Evolutionary conservation across 1,140 invertebrate genomes (phyloP), one percentile per base, ranked within the genome.

Genomic region (Drosophila melanica): DNA sequence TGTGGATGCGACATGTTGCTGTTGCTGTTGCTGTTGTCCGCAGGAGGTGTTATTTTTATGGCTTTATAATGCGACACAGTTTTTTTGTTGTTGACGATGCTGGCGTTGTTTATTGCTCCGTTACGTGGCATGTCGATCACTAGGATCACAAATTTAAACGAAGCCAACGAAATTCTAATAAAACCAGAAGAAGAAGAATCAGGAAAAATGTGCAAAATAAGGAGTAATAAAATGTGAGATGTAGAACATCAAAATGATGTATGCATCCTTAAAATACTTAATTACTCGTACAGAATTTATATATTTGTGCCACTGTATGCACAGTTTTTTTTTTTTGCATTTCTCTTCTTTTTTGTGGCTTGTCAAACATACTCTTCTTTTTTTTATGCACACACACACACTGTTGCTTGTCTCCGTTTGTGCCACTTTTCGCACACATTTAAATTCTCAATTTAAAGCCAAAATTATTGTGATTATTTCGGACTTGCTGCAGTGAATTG

Each of bases 381-480:
- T 55, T 41, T 23, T 12, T 30, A 6, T 54, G 9, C 14, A n/a
- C 20, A 47, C 20, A 47, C 12, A 47, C 54, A 41, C 27, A 41
- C 14, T 55, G 54, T 68, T 60, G 35, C 57, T 63, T 70, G 51
- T 80, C 85, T 84, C 77, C 81, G 68, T 70, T 80, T 84, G 81
- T 73, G 58, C 73, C 63, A 81, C 77, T 66, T 80, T 67, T 70
- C 16, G 16, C 16, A n/a, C 18, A 45, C 60, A 66, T 44, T 59
- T 68, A 42, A 30, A 55, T 62, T 68, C 75, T 82, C 71, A 71
- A 79, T 55, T 86, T 81, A 81, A 81, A 71, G 68, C 78, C 55
- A 66, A 86, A 81, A 86, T 86, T 79, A 81, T 86, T 86, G 81
- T 86, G 70, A 86, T 86, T 86, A 81, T 81, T 70, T 72, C 42